Percentiles rank a stretch among this genome's conserved stretches.
Conservation (phyloP, 1,140 invertebrate species). For the Aphaenogaster rudis region DNA sequence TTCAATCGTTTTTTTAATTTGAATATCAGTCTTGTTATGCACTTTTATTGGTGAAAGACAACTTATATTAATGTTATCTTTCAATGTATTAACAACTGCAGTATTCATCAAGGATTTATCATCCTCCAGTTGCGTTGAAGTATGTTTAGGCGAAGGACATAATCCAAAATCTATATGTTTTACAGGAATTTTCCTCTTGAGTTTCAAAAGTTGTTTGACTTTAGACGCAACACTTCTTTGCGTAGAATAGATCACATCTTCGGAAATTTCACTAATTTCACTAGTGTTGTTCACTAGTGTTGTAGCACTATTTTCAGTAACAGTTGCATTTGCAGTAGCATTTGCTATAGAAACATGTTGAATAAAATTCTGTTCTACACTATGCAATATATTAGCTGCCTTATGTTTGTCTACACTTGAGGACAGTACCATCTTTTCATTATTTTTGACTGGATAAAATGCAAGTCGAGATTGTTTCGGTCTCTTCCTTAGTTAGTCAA, state of each 20-base stretch:
- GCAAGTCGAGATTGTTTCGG: constrained; percentile 77
- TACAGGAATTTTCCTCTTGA: constrained; percentile 27
- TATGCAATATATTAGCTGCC: background rate
- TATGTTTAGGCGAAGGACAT: background rate
- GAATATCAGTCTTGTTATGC: background rate
- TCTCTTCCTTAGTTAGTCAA: constrained; percentile 61
- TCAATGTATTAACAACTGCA: background rate
- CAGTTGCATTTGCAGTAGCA: background rate
- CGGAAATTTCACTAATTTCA: background rate
- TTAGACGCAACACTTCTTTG: background rate
- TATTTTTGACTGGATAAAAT: constrained; percentile 58
- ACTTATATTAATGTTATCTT: background rate
- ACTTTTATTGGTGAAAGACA: background rate
- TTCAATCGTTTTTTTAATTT: background rate
- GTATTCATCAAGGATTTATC: background rate
- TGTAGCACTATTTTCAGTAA: background rate
- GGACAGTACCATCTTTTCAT: constrained; percentile 21
- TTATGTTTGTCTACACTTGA: background rate
- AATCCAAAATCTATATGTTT: constrained; percentile 1
- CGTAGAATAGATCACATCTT: constrained; percentile 67
- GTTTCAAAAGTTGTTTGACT: constrained; percentile 10
- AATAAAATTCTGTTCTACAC: background rate
- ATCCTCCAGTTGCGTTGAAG: background rate
- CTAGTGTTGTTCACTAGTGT: background rate
- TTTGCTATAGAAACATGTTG: background rate